Base-by-base conservation (phyloP, 2,888 invertebrate species). In the Neocrepidodera transversa region DNA sequence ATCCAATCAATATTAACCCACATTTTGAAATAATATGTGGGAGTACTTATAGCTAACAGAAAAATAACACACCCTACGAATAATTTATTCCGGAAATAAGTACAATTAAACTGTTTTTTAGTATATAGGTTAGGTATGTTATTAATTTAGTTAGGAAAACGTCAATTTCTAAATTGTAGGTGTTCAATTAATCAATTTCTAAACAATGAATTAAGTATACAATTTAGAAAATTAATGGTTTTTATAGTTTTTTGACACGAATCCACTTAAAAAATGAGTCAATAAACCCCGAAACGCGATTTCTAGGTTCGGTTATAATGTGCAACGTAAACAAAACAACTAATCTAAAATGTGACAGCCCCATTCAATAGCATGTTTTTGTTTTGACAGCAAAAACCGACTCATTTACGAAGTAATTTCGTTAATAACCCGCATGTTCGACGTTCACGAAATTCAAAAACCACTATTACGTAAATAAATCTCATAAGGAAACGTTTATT, bases 361-460 rank as follows among this genome's bases (percentile, higher is more conserved):
- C n/a, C 62, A 60, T 67, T 26, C 30, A 42, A 49, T 50, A 53
- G 49, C 64, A 62, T 68, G 66, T 68, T 68, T 68, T 68, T 53
- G 60, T 58, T 58, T 38, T 67, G 68, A 68, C 68, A 66, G 68
- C 63, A 36, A 32, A 62, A 60, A 51, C 40, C 28, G 32, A 47
- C 14, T 18, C 56, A 40, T 52, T 51, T 43, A 38, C 48, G 16
- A 52, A 42, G 13, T 30, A 42, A 52, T n/a, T 42, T 42, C 20
- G 17, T 16, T 10, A 18, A 30, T 26, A 13, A 52, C 26, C 42
- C 42, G 28, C 42, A 28, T 17, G 8, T 38, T 11, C 11, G 17
- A 28, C 51, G 2, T 10, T 6, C 30, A 30, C n/a, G 23, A 42
- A 18, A 52, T 2, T 13, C 20, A 16, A 52, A 40, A 51, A 35